Conservation (phyloP, 2,113 vertebrate genomes). For the Neomonachus schauinslandi region DNA sequence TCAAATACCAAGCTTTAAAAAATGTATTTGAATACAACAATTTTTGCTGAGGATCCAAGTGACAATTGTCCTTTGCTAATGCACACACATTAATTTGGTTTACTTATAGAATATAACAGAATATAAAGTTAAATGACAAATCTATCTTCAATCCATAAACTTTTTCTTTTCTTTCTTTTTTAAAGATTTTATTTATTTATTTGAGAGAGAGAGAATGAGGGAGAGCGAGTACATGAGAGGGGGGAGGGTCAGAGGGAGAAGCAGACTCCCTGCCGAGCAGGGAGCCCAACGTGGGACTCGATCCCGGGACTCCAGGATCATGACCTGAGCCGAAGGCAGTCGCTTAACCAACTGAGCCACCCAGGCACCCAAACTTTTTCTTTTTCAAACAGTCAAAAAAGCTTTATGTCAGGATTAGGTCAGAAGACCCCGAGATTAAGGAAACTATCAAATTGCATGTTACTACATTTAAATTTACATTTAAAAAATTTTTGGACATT, state of each 20-base stretch:
- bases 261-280: no score
- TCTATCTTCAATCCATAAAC: background rate
- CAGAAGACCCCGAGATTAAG: background rate
- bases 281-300: no score
- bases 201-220: no score
- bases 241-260: no score
- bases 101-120: background rate
- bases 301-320: no score
- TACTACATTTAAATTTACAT: background rate
- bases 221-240: no score
- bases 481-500: background rate
- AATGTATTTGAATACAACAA: background rate
- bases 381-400: background rate
- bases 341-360: no score
- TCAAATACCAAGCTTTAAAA: background rate
- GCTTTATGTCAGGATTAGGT: background rate
- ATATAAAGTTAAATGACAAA: background rate
- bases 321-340: no score
- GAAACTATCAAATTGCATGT: background rate
- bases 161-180: background rate
- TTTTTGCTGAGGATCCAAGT: background rate
- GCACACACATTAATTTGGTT: background rate
- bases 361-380: background rate
- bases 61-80: background rate
- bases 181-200: no score